Evolutionary conservation across 2,113 vertebrate genomes (phyloP), one percentile per base, ranked within the genome.

Genomic region (Vireo altiloquus): DNA sequence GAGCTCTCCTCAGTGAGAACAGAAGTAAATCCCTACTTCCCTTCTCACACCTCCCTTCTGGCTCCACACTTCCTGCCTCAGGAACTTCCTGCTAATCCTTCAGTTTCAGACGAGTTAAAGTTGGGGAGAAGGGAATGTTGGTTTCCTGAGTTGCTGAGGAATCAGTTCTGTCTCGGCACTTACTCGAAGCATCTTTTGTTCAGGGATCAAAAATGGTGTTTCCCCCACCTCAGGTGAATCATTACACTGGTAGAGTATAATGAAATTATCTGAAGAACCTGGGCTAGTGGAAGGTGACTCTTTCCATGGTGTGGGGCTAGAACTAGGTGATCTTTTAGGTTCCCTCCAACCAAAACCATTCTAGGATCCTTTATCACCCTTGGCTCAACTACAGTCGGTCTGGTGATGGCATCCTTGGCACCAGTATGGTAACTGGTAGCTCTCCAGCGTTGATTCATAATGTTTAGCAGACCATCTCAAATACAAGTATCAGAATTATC

Each of bases 161-260:
- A 63, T 60, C 39, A 17, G 10, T 87, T 83, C 31, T 64, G 4
- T 28, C 52, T 72, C 5, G 57, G 21, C 4, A 17, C 11, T 46
- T 35, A 6, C 27, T 42, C 23, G 13, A 63, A 42, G 4, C 12
- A 4, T 52, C 11, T 33, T 88, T 59, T 30, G 6, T 6, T 72
- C 10, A 17, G 8, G 10, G 40, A 19, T 23, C 2, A 33, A 76
- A 80, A 40, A 9, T 2, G 2, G 1, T 47, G 6, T 16, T 68
- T 68, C 8, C 2, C 1, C 11, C 8, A 21, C 7, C 17, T 30
- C 0, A 1, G 6, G 12, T 31, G 24, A 44, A 25, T 20, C 16
- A 31, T 6, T 9, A 9, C 6, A 6, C 6, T 30, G 5, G 4
- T 15, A 35, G 8, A 39, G 1, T 10, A 1, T 2, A 42, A 37